phyloP scores from a whole-genome alignment of 2,888 invertebrate species.

The Brachylomia viminalis region DNA sequence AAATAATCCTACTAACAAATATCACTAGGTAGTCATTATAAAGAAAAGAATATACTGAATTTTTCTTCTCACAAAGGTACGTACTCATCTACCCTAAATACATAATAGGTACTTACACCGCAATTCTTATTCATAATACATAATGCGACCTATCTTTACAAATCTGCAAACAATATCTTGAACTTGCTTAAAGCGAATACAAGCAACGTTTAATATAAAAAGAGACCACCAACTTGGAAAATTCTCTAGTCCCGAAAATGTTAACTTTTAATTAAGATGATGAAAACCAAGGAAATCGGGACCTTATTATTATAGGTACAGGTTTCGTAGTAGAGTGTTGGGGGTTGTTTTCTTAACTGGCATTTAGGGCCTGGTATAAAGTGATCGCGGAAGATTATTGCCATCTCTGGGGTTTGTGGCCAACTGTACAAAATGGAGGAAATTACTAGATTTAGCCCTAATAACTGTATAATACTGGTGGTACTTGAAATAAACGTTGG shows the following conservation, averaged over 20 bases:
- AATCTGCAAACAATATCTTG: slow-evolving; percentile 37
- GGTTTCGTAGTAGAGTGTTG: slow-evolving; percentile 15
- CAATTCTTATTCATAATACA: slow-evolving; percentile 28
- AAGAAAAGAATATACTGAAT: no score
- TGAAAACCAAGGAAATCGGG: slow-evolving; percentile 12
- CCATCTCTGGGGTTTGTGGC: slow-evolving; percentile 41
- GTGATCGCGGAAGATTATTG: slow-evolving; percentile 56
- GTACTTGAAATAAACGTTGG: not conserved
- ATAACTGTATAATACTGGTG: not conserved
- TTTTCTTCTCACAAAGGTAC: no score
- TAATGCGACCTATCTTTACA: slow-evolving; percentile 13
- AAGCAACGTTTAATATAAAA: slow-evolving; percentile 54
- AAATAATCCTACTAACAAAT: no score
- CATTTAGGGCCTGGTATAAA: slow-evolving; percentile 44
- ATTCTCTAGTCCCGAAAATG: slow-evolving; percentile 58
- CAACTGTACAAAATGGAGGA: slow-evolving; percentile 26
- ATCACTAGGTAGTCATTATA: no score
- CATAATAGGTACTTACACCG: not conserved
- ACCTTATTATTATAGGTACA: slow-evolving; percentile 14
- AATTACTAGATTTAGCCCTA: slow-evolving; percentile 5
- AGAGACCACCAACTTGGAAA: slow-evolving; percentile 58
- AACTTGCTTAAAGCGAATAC: slow-evolving; percentile 50
- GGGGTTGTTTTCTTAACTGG: slow-evolving; percentile 37
- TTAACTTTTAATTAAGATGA: slow-evolving; percentile 64
- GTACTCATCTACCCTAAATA: no score